Evolutionary conservation across 2,888 invertebrate genomes (phyloP).

Genomic region (Coremacera marginata): DNA sequence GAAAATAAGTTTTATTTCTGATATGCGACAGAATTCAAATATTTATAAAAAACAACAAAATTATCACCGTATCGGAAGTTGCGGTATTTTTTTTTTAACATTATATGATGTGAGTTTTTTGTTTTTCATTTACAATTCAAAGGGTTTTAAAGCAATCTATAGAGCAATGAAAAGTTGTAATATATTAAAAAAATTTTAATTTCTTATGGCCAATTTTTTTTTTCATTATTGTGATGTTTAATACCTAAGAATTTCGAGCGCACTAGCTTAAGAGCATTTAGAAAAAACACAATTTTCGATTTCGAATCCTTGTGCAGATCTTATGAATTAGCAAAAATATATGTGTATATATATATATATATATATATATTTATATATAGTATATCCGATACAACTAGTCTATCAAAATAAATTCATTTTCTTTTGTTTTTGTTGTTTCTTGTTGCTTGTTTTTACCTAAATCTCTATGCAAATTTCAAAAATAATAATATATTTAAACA

Average conservation of each 20-base stretch:
- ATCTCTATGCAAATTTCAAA: slow-evolving; percentile 3
- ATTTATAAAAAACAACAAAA: too few species aligned
- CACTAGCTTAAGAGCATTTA: neutral
- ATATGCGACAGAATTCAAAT: neutral
- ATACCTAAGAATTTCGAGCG: slow-evolving; percentile 10
- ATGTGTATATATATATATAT: slow-evolving; percentile 8
- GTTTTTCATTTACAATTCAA: too few species aligned
- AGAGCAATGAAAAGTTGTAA: too few species aligned
- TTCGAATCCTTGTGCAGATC: neutral
- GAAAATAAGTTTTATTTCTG: neutral
- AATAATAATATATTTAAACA: neutral
- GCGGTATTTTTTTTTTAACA: too few species aligned
- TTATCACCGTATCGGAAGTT: too few species aligned
- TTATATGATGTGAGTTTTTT: too few species aligned
- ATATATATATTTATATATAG: slow-evolving; percentile 8
- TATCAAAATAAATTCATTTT: slow-evolving; percentile 33
- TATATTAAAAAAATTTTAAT: neutral
- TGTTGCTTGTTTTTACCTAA: slow-evolving; percentile 9
- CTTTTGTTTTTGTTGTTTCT: neutral
- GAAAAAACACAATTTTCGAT: slow-evolving; percentile 8
- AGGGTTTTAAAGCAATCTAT: too few species aligned
- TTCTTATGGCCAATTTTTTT: slow-evolving; percentile 18
- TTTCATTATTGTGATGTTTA: neutral
- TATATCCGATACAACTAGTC: neutral
- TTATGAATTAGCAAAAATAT: slow-evolving; percentile 33